Evolutionary conservation across 2,797 vertebrate genomes (phyloP).

Genomic region (Coendou prehensilis): DNA sequence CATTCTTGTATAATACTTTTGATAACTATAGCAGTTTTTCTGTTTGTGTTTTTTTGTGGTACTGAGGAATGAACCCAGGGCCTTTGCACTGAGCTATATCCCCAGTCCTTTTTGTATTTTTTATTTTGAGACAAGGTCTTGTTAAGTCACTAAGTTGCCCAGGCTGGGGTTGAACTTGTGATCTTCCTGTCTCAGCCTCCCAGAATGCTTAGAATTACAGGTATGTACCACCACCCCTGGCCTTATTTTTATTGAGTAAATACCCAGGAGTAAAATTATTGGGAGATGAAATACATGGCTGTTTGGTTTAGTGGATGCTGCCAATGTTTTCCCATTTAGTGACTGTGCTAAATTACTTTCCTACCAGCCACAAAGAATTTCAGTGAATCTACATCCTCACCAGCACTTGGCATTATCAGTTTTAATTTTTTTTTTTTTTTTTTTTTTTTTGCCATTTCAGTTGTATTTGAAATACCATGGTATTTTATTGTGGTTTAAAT

Average conservation of each 20-base stretch:
- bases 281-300: neutral
- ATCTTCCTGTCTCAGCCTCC: neutral
- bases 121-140: neutral
- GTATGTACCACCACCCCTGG: neutral
- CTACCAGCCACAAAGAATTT: neutral
- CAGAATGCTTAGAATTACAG: neutral
- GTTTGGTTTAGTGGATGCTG: neutral
- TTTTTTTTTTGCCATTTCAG: neutral
- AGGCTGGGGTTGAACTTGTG: neutral
- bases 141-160: neutral
- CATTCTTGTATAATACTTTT: neutral
- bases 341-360: neutral
- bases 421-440: slow-evolving; percentile 45
- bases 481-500: slow-evolving; percentile 46
- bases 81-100: neutral
- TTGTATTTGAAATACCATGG: neutral
- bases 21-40: neutral
- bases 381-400: neutral
- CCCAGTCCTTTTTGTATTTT: neutral
- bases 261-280: slow-evolving; percentile 29
- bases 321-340: slow-evolving; percentile 2
- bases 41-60: neutral
- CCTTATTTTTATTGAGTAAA: slow-evolving; percentile 42
- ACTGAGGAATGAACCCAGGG: neutral
- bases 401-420: neutral